Conservation (phyloP, 2,797 vertebrate species). For the Falco naumanni region DNA sequence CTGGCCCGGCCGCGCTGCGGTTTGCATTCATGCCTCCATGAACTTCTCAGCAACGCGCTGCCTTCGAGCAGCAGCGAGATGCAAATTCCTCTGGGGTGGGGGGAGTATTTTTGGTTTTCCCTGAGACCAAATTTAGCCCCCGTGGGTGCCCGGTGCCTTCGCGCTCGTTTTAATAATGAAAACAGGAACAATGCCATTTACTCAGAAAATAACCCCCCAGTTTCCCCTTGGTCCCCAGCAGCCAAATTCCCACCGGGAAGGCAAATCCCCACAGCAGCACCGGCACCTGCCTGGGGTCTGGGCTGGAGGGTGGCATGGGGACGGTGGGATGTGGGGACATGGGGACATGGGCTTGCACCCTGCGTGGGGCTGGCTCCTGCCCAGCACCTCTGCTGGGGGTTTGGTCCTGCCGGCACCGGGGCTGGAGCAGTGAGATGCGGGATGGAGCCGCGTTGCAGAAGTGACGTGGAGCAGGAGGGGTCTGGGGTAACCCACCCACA, state of each 20-base stretch:
- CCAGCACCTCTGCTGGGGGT: accelerated
- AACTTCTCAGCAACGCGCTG: background rate
- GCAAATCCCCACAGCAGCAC: background rate
- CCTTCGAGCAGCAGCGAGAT: constrained; percentile 53
- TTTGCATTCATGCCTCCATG: background rate
- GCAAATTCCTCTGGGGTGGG: constrained; percentile 56
- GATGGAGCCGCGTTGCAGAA: accelerated
- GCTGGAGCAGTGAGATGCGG: accelerated
- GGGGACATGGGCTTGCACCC: too few species aligned
- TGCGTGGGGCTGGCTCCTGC: background rate
- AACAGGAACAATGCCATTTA: constrained; percentile 36
- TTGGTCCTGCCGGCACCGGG: accelerated
- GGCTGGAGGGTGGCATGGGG: background rate
- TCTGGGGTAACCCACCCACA: accelerated
- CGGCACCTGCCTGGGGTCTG: background rate
- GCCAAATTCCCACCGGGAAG: background rate
- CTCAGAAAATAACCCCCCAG: constrained; percentile 27
- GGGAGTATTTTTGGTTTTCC: constrained; percentile 6
- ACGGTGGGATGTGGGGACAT: background rate
- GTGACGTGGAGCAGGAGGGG: background rate
- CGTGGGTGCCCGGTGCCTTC: background rate
- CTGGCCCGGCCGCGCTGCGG: background rate
- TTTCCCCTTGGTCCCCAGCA: background rate
- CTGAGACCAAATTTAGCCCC: constrained; percentile 49
- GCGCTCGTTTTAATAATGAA: constrained; percentile 47